phyloP scores from a whole-genome alignment of 2,797 vertebrate genomes.

The Stomatorhinus walkeri region DNA sequence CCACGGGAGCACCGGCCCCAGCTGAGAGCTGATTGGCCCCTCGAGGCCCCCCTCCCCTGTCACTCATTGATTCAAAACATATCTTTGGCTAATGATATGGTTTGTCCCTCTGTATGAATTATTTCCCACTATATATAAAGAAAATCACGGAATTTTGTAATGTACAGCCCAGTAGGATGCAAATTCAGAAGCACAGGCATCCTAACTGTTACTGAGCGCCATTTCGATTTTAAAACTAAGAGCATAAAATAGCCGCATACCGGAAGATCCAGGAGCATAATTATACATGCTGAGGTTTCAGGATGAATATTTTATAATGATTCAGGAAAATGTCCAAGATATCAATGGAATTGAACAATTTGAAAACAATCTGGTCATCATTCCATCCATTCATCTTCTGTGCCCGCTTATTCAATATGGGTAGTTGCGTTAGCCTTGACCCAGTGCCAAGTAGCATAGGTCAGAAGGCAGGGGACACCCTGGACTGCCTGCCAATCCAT shows the following conservation, averaged over 20 bases:
- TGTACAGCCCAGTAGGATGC: background rate
- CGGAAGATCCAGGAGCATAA: background rate
- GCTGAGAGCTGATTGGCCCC: background rate
- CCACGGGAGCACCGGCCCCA: background rate
- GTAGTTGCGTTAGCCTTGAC: background rate
- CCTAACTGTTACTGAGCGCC: background rate
- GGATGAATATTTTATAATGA: background rate
- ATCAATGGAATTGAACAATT: background rate
- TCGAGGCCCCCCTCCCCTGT: background rate
- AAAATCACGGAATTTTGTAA: background rate
- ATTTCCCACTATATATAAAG: background rate
- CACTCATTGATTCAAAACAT: background rate
- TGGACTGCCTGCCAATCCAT: background rate
- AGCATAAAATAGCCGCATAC: background rate
- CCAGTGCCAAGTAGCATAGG: background rate
- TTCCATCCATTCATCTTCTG: background rate
- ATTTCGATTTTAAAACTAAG: background rate
- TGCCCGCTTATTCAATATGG: background rate
- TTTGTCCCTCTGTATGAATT: background rate
- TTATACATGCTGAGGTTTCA: background rate
- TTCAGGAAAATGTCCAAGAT: background rate
- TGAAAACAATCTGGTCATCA: background rate
- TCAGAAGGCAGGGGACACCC: background rate
- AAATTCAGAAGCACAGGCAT: background rate
- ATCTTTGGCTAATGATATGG: background rate